These are phyloP conservation scores for Thera obeliscata DNA, from an alignment of 2,888 invertebrate genomes.

Conservation along the genomic window DNA sequence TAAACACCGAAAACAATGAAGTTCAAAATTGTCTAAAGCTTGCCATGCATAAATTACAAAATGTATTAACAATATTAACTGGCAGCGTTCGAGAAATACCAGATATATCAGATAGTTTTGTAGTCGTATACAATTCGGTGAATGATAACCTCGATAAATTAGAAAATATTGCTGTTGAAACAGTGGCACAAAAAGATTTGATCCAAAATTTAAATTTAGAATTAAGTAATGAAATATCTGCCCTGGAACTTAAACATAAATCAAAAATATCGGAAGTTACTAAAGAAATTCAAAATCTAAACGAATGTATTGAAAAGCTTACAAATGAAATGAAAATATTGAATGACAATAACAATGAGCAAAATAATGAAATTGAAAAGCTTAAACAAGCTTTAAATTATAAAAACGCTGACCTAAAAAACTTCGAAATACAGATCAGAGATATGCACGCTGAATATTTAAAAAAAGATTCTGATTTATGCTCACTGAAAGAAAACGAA, in stretches of 20 bases:
- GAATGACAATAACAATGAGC: slow-evolving; percentile 20
- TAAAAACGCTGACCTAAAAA: slow-evolving; percentile 29
- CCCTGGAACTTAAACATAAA: slow-evolving; percentile 32
- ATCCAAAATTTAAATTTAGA: slow-evolving; percentile 34
- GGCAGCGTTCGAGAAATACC: slow-evolving; percentile 56
- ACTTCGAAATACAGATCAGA: slow-evolving; percentile 18
- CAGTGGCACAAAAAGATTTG: slow-evolving; percentile 51
- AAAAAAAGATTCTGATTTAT: slow-evolving; percentile 40
- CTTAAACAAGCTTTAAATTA: slow-evolving; percentile 32
- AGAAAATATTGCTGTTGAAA: slow-evolving; percentile 48
- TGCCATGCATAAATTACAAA: slow-evolving; percentile 50
- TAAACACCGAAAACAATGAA: slow-evolving; percentile 47
- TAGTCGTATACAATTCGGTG: slow-evolving; percentile 50
- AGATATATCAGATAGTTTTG: slow-evolving; percentile 53
- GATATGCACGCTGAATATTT: slow-evolving; percentile 12
- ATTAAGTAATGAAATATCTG: slow-evolving; percentile 40
- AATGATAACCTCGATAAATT: slow-evolving; percentile 53
- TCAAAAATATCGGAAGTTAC: slow-evolving; percentile 40
- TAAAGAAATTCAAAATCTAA: slow-evolving; percentile 39
- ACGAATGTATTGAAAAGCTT: slow-evolving; percentile 26
- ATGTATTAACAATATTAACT: slow-evolving; percentile 52
- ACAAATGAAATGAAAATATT: slow-evolving; percentile 30
- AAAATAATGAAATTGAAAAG: slow-evolving; percentile 20
- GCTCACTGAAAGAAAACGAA: slow-evolving; percentile 40
- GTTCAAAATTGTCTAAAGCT: slow-evolving; percentile 51